These are phyloP conservation scores for Charina bottae DNA, from an alignment of 2,113 vertebrate species.

Conservation along the genomic window DNA sequence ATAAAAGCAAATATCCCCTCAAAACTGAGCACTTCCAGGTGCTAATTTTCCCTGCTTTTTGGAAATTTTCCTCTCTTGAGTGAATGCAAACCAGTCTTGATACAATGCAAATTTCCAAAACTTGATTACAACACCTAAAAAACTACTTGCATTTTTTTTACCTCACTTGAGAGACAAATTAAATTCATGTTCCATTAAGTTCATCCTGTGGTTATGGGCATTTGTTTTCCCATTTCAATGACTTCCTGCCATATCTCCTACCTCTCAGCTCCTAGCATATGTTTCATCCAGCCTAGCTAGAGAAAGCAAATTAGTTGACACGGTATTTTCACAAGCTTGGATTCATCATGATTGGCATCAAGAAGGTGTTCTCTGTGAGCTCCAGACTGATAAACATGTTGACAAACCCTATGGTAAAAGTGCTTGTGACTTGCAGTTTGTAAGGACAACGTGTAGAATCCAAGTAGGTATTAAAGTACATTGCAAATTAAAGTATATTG, in stretches of 20 bases:
- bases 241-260: neutral
- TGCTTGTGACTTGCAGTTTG: neutral
- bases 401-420: neutral
- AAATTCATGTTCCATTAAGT: neutral
- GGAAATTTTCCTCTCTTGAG: neutral
- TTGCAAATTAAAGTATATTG: no score
- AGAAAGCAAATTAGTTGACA: neutral
- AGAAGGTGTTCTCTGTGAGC: neutral
- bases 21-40: neutral
- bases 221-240: neutral
- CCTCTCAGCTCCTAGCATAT: neutral
- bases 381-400: neutral
- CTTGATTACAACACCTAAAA: neutral
- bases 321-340: neutral
- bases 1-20: neutral
- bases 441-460: neutral
- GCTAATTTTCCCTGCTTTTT: neutral
- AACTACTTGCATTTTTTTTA: neutral
- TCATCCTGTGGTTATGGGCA: neutral
- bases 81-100: neutral
- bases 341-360: neutral
- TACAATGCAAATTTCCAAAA: neutral
- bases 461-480: neutral
- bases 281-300: neutral
- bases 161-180: neutral